Conservation (phyloP, 2,888 invertebrate genomes). For the Anorthoa munda region DNA sequence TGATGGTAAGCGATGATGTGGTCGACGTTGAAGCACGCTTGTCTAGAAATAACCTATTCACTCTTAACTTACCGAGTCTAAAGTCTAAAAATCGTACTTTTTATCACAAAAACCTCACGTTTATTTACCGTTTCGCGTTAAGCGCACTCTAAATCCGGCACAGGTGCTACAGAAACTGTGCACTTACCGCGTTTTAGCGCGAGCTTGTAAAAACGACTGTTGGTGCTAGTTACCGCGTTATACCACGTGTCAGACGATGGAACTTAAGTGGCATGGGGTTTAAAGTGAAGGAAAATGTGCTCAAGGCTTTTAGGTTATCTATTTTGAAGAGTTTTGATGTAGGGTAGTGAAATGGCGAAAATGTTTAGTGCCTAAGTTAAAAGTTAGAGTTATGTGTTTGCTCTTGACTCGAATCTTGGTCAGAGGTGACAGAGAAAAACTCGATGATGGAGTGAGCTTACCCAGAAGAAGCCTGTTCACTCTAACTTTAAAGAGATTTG, state of each 20-base stretch:
- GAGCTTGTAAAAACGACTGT: constrained; percentile 46
- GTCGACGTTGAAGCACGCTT: no score
- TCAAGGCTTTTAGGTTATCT: constrained; percentile 19
- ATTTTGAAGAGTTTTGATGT: constrained; percentile 21
- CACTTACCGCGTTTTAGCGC: constrained; percentile 59
- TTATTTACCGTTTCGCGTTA: constrained; percentile 22
- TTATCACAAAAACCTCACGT: neutral
- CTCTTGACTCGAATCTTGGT: no score
- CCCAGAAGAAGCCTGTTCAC: no score
- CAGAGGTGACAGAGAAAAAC: no score
- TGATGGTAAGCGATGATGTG: no score
- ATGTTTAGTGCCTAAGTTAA: neutral
- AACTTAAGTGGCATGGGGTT: constrained; percentile 36
- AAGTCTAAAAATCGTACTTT: constrained; percentile 31
- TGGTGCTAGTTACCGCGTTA: constrained; percentile 49
- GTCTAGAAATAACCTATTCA: no score
- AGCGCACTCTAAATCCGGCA: constrained; percentile 36
- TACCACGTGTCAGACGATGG: constrained; percentile 37
- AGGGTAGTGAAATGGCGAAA: neutral
- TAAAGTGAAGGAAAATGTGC: constrained; percentile 26
- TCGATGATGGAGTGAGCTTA: no score
- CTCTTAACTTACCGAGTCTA: neutral
- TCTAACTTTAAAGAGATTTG: no score
- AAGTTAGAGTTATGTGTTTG: no score
- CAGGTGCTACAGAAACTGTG: constrained; percentile 57